These are phyloP conservation scores for Camponotus pennsylvanicus DNA, from an alignment of 1,140 invertebrate genomes.

Conservation along the genomic window DNA sequence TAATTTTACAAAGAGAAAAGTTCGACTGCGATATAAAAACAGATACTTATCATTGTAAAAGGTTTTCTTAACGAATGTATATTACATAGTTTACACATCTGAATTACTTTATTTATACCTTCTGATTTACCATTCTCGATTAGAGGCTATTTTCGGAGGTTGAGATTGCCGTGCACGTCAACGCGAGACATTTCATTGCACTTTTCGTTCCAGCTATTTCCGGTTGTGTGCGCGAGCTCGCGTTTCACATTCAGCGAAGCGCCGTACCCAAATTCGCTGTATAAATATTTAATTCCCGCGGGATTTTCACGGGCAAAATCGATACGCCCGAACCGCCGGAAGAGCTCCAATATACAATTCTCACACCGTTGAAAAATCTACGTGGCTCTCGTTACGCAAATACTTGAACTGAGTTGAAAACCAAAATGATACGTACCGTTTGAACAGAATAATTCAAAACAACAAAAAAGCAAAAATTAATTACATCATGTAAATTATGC, in stretches of 20 bases:
- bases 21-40: neutral
- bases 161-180: constrained; percentile 39
- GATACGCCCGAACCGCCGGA: constrained; percentile 28
- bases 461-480: constrained; percentile 10
- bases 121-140: constrained; percentile 25
- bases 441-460: constrained; percentile 40
- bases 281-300: constrained; percentile 68
- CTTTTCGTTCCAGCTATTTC: constrained; percentile 54
- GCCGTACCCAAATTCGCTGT: constrained; percentile 59
- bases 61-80: neutral
- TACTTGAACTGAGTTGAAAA: constrained; percentile 46
- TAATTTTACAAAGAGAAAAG: neutral
- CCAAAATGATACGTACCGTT: constrained; percentile 39
- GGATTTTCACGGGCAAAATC: constrained; percentile 60
- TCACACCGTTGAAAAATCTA: constrained; percentile 52
- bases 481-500: neutral
- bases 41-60: neutral
- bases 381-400: constrained; percentile 46
- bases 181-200: constrained; percentile 59
- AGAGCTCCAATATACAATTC: constrained; percentile 42
- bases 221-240: constrained; percentile 32
- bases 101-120: constrained; percentile 19
- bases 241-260: constrained; percentile 37
- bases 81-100: neutral
- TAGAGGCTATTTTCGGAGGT: constrained; percentile 37